Conservation (phyloP, 2,113 vertebrate genomes). For the Microtus oregoni region DNA sequence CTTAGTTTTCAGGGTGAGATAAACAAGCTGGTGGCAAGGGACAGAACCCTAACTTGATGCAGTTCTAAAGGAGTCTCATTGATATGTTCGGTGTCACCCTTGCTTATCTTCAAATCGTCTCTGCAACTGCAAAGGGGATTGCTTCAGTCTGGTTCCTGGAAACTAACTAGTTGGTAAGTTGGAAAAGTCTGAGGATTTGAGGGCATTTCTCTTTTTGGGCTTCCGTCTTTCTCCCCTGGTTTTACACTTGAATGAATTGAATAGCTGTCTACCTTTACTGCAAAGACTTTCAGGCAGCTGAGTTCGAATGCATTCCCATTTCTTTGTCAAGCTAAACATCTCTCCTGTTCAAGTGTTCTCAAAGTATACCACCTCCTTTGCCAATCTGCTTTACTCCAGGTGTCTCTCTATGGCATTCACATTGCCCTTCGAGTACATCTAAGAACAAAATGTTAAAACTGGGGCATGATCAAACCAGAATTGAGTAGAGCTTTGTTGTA, state of each 20-base stretch:
- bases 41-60: background rate
- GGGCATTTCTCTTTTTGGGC: background rate
- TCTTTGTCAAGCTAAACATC: background rate
- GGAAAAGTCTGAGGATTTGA: background rate
- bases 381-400: background rate
- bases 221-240: background rate
- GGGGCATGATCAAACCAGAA: background rate
- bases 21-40: background rate
- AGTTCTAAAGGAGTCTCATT: background rate
- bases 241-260: background rate
- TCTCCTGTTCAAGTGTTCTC: background rate
- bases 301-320: background rate
- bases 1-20: conserved; percentile 8
- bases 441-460: background rate
- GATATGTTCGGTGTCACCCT: background rate
- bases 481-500: background rate
- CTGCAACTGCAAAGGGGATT: background rate
- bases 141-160: background rate
- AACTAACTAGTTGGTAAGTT: background rate
- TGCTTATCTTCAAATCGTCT: background rate
- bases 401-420: background rate
- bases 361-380: background rate
- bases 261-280: background rate
- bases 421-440: background rate
- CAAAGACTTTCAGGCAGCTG: background rate